These are phyloP conservation scores for Tachysurus fulvidraco DNA, from an alignment of 2,113 vertebrate species.

Conservation along the genomic window DNA sequence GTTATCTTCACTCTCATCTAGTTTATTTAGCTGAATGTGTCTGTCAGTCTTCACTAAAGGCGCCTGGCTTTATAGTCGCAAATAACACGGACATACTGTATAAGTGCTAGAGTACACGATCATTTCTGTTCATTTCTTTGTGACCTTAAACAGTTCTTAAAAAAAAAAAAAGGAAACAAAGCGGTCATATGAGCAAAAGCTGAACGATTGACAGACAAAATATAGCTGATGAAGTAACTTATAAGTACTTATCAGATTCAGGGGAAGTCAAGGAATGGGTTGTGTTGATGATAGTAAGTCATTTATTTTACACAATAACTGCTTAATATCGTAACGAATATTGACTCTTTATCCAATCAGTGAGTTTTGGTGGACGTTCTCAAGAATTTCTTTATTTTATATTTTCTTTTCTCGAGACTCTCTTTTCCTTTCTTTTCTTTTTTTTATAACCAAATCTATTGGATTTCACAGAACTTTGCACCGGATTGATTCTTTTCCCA, in stretches of 20 bases:
- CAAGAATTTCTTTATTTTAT: not conserved
- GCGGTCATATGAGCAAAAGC: not conserved
- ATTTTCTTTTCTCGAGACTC: not conserved
- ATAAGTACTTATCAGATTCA: not conserved
- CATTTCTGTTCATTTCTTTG: not conserved
- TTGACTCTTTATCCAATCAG: not conserved
- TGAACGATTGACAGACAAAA: not conserved
- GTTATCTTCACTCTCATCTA: not conserved
- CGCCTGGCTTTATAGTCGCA: not conserved
- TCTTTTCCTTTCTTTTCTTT: not conserved
- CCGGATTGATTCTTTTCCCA: not conserved
- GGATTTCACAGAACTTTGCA: not conserved
- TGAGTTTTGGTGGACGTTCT: not conserved
- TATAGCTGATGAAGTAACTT: not conserved
- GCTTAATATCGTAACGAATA: not conserved
- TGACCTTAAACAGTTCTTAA: not conserved
- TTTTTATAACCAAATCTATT: not conserved
- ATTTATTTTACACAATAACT: not conserved
- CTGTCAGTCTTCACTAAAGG: not conserved
- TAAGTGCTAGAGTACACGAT: not conserved
- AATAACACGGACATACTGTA: too few species aligned
- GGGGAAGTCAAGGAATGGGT: not conserved
- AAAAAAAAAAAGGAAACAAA: not conserved
- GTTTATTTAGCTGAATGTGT: constrained; percentile 1
- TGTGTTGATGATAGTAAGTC: not conserved